Base-by-base conservation (phyloP, 2,113 vertebrate species). In the Scolopax mira region DNA sequence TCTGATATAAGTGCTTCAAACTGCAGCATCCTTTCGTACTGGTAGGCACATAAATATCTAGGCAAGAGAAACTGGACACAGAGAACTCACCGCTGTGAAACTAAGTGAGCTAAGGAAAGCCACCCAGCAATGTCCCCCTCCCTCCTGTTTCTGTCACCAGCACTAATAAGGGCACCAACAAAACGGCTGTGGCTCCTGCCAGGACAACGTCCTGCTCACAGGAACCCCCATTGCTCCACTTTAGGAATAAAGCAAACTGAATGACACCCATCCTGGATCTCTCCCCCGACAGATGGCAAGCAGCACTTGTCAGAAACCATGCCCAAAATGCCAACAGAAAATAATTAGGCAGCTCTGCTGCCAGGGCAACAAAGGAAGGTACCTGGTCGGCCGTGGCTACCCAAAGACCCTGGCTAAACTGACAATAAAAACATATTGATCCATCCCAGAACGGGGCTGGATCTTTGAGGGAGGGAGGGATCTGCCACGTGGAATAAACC, bases 241-340 rank as follows among this genome's bases (percentile, higher is more conserved):
- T 94, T 24, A 77, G 90, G 81, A 90, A 85, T 62, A 90, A 83
- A 94, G 79, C 73, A 90, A 91, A 90, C 2, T 3, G 22, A 96
- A 7, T 11, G 77, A 66, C 62, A 58, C 69, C 83, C 73, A 0
- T 57, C 88, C 95, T 64, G 94, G 93, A 89, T 78, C 87, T 65
- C 84, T 88, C 49, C 62, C 90, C 79, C 14, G 28, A 85, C 96
- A 97, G 96, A 97, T 96, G 97, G 97, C 94, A 96, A 95, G 82
- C 90, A 87, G 95, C 77, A 55, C 72, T 95, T 65, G 81, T 73
- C 96, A 93, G 73, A 87, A 91, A 87, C 73, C 1, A 1, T 91
- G 93, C 93, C 94, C 97, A 88, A 94, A 95, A 96, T 55, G 70
- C 95, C 93, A 93, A 96, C 10, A 72, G 90, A 72, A 93, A 91